Evolutionary conservation across 1,140 invertebrate genomes (phyloP).

Genomic region (Orchesella cincta): DNA sequence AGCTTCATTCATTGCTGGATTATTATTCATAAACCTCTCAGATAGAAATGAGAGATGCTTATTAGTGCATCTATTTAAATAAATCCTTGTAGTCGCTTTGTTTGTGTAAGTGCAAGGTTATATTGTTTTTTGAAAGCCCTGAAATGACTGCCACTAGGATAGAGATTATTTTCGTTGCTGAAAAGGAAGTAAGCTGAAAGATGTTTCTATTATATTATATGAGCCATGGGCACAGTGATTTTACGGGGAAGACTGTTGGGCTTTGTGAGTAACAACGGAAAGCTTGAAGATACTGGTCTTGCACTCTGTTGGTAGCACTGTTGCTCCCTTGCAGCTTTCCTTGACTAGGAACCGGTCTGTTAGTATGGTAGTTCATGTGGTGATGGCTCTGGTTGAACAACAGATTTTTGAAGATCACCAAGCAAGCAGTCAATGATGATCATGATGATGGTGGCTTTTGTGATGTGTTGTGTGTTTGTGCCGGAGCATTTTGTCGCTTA

Average conservation of each 20-base stretch:
- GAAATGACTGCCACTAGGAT: background rate
- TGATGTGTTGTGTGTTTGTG: constrained; percentile 25
- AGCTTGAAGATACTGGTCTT: background rate
- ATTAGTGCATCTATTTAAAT: too few relatives aligned
- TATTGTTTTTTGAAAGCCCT: too few relatives aligned
- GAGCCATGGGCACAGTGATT: too few relatives aligned
- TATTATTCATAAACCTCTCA: too few relatives aligned
- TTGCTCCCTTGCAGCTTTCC: background rate
- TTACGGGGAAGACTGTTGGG: background rate
- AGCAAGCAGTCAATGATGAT: constrained; percentile 3
- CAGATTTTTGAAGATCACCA: background rate
- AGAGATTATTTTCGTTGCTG: background rate
- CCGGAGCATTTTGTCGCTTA: constrained; percentile 27
- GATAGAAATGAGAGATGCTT: too few relatives aligned
- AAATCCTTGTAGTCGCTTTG: too few relatives aligned
- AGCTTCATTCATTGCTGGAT: too few relatives aligned
- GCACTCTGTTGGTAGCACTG: background rate
- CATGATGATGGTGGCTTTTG: constrained; percentile 21
- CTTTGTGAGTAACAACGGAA: background rate
- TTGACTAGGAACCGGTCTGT: background rate
- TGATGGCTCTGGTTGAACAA: constrained; percentile 25
- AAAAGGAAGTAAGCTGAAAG: too few relatives aligned
- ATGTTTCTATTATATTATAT: too few relatives aligned
- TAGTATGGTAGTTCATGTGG: background rate
- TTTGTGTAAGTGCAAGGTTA: too few relatives aligned